phyloP scores from a whole-genome alignment of 2,888 invertebrate species.

The Callosobruchus maculatus region DNA sequence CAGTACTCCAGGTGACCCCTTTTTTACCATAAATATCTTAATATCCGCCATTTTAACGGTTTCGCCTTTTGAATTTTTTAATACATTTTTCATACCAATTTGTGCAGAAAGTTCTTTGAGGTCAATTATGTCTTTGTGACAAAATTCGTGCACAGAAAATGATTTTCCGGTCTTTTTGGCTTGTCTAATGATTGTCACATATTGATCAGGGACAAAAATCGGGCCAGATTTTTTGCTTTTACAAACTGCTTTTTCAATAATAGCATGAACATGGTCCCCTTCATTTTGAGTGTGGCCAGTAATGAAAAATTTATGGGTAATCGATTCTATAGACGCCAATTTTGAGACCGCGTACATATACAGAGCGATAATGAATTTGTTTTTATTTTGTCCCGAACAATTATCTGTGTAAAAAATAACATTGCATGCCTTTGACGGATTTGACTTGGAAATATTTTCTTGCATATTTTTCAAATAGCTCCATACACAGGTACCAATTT shows the following conservation, averaged over 20 bases:
- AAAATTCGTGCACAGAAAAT: slow-evolving; percentile 3
- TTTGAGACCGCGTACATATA: slow-evolving; percentile 10
- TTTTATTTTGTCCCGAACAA: slow-evolving; percentile 18
- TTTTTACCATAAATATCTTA: slow-evolving; percentile 1
- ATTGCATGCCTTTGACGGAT: slow-evolving; percentile 5
- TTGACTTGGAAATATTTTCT: slow-evolving; percentile 1
- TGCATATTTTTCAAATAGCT: slow-evolving; percentile 7
- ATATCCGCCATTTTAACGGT: background rate
- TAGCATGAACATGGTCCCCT: slow-evolving; percentile 12
- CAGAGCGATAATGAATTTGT: slow-evolving; percentile 8
- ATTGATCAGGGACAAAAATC: slow-evolving; percentile 14
- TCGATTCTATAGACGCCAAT: slow-evolving; percentile 1
- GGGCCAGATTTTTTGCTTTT: slow-evolving; percentile 8
- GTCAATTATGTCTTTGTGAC: background rate
- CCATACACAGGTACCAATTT: slow-evolving; percentile 25
- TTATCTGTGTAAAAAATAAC: slow-evolving; percentile 18
- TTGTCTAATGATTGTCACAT: slow-evolving; percentile 9
- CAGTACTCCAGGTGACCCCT: background rate
- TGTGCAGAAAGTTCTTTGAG: background rate
- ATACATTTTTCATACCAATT: slow-evolving; percentile 1
- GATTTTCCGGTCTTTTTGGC: slow-evolving; percentile 13
- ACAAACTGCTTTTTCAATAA: slow-evolving; percentile 10
- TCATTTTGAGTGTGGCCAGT: slow-evolving; percentile 13
- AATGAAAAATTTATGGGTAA: slow-evolving; percentile 14
- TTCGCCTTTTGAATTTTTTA: background rate